phyloP scores from a whole-genome alignment of 2,797 vertebrate genomes.

The Onychomys leucogaster region DNA sequence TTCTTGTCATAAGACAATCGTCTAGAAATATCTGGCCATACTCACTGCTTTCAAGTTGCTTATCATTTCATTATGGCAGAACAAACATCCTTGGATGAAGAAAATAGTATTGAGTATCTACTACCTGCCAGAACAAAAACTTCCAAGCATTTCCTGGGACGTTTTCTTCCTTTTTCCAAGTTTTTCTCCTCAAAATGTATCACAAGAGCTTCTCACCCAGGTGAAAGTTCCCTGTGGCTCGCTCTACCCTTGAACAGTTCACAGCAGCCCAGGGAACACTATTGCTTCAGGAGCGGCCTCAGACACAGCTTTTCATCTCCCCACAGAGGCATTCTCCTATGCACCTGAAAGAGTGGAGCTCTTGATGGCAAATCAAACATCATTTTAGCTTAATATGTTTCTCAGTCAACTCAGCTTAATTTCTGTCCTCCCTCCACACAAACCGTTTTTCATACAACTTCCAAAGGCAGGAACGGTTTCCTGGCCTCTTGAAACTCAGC shows the following conservation, averaged over 20 bases:
- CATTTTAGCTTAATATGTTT: slow-evolving; percentile 86
- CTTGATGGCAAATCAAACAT: slow-evolving; percentile 87
- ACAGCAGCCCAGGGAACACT: slow-evolving; percentile 84
- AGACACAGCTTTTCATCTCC: slow-evolving; percentile 81
- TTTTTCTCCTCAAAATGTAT: slow-evolving; percentile 82
- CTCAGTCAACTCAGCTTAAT: slow-evolving; percentile 79
- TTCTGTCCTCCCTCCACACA: slow-evolving; percentile 69
- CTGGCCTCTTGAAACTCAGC: slow-evolving; percentile 77
- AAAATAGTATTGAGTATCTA: slow-evolving; percentile 64
- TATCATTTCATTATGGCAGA: slow-evolving; percentile 50
- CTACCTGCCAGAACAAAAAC: slow-evolving; percentile 65
- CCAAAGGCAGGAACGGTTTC: slow-evolving; percentile 75
- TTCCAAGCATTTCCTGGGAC: slow-evolving; percentile 74
- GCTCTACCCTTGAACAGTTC: slow-evolving; percentile 79
- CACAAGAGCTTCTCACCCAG: slow-evolving; percentile 81
- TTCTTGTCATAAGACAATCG: slow-evolving; percentile 76
- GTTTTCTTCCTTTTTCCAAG: slow-evolving; percentile 75
- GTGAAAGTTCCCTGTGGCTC: slow-evolving; percentile 82
- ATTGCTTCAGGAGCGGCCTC: slow-evolving; percentile 79
- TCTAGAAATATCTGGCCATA: slow-evolving; percentile 78
- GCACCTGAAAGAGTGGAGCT: slow-evolving; percentile 82
- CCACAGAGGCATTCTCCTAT: slow-evolving; percentile 80
- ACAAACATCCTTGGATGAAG: slow-evolving; percentile 13
- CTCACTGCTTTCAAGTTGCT: slow-evolving; percentile 77
- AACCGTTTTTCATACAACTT: slow-evolving; percentile 71